Evolutionary conservation across 2,888 invertebrate species (phyloP).

Genomic region (Ecdyonurus torrentis): DNA sequence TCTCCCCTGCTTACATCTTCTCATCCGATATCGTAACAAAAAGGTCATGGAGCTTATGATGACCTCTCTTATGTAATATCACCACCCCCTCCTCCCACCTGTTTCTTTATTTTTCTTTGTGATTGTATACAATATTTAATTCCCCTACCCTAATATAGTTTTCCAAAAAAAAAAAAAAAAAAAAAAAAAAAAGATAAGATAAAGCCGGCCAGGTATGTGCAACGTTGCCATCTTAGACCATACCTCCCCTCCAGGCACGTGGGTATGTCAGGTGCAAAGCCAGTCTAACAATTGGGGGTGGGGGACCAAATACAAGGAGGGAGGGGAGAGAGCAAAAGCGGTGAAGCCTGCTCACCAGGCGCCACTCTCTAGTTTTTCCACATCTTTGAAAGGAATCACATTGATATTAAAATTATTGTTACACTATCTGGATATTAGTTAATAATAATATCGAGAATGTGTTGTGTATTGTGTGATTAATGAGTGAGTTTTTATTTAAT

Average conservation of each 20-base stretch:
- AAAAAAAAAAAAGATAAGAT: neutral
- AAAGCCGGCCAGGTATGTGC: conserved; percentile 3
- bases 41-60: too few relatives aligned
- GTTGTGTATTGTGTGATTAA: neutral
- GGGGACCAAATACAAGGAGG: neutral
- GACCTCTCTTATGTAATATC: too few relatives aligned
- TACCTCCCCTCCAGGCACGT: neutral
- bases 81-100: neutral
- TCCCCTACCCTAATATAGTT: neutral
- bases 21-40: too few relatives aligned
- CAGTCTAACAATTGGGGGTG: neutral
- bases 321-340: neutral
- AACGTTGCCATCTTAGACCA: neutral
- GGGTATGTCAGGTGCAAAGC: neutral
- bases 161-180: too few relatives aligned
- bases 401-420: neutral
- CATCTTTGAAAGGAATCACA: neutral
- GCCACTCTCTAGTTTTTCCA: neutral
- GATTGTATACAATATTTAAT: neutral
- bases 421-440: neutral
- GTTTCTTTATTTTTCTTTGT: neutral
- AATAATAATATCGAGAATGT: too few relatives aligned
- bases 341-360: neutral
- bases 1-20: too few relatives aligned
- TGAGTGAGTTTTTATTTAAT: neutral